phyloP scores from a whole-genome alignment of 23 tunicate species.

The Corella eumyota region DNA sequence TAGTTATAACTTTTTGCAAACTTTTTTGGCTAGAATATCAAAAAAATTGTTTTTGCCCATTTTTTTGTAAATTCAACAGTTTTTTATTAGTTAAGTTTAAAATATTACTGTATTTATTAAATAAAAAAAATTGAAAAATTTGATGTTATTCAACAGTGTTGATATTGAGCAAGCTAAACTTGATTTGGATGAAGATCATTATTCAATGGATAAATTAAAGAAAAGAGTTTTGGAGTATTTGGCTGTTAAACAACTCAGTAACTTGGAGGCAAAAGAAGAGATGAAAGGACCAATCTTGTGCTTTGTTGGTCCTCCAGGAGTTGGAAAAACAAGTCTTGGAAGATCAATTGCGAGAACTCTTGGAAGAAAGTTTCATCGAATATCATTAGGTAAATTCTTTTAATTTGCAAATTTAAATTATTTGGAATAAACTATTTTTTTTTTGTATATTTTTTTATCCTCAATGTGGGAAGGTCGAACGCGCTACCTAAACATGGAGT shows the following conservation, averaged over 20 bases:
- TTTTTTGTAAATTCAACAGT: neutral
- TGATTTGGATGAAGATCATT: conserved; percentile 46
- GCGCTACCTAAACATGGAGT: too few relatives aligned
- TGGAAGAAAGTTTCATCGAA: conserved; percentile 60
- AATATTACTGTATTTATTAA: too few relatives aligned
- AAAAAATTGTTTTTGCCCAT: too few relatives aligned
- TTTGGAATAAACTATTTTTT: neutral
- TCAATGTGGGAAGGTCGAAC: too few relatives aligned
- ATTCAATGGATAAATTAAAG: conserved; percentile 56
- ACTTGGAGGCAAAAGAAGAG: conserved; percentile 1
- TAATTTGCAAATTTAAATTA: neutral
- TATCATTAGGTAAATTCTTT: conserved; percentile 27
- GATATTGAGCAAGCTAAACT: conserved; percentile 29
- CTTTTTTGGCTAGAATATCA: too few relatives aligned
- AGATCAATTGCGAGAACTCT: conserved; percentile 46
- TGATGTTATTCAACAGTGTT: too few relatives aligned
- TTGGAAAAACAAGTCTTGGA: conserved; percentile 55
- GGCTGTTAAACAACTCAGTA: conserved; percentile 37
- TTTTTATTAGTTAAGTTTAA: neutral
- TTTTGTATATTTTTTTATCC: too few relatives aligned
- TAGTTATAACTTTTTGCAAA: too few relatives aligned
- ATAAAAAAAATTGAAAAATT: too few relatives aligned
- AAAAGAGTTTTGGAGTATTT: conserved; percentile 50
- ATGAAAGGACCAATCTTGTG: conserved; percentile 52
- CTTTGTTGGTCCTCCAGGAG: conserved; percentile 66